Evolutionary conservation across 2,797 vertebrate genomes (phyloP).

Genomic region (Eulemur coronatus): DNA sequence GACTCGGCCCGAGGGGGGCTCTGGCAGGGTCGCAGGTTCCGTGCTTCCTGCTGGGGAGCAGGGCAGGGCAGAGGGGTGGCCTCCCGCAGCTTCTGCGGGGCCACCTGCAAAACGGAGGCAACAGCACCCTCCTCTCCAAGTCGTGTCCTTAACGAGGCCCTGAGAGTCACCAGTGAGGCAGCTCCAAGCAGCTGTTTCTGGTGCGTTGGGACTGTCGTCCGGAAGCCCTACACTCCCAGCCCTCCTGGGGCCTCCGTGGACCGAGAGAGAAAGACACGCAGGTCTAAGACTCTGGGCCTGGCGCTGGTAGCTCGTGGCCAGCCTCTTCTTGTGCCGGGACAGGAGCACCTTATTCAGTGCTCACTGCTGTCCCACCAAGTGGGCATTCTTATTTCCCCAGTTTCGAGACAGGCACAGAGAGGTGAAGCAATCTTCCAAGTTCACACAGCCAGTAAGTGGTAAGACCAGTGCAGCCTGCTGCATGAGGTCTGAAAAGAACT

Average conservation of each 20-base stretch:
- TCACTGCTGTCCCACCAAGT: background rate
- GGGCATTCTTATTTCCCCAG: background rate
- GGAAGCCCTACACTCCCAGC: background rate
- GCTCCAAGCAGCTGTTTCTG: background rate
- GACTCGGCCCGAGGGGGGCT: too few species aligned
- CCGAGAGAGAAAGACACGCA: background rate
- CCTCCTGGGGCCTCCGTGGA: background rate
- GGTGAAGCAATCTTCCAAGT: too few species aligned
- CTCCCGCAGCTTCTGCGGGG: background rate
- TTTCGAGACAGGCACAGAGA: background rate
- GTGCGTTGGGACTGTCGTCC: background rate
- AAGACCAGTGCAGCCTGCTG: rapidly evolving
- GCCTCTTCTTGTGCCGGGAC: background rate
- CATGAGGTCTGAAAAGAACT: background rate
- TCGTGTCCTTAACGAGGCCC: background rate
- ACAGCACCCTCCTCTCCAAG: background rate
- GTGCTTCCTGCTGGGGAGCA: background rate
- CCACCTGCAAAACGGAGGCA: background rate
- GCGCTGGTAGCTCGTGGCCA: rapidly evolving
- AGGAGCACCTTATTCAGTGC: background rate
- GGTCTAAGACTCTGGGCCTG: background rate
- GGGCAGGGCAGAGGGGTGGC: background rate
- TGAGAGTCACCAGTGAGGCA: background rate
- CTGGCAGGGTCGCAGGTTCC: rapidly evolving
- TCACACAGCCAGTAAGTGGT: background rate